Evolutionary conservation across 2,113 vertebrate genomes (phyloP), one percentile per base, ranked within the genome.

Genomic region (Esox niger): DNA sequence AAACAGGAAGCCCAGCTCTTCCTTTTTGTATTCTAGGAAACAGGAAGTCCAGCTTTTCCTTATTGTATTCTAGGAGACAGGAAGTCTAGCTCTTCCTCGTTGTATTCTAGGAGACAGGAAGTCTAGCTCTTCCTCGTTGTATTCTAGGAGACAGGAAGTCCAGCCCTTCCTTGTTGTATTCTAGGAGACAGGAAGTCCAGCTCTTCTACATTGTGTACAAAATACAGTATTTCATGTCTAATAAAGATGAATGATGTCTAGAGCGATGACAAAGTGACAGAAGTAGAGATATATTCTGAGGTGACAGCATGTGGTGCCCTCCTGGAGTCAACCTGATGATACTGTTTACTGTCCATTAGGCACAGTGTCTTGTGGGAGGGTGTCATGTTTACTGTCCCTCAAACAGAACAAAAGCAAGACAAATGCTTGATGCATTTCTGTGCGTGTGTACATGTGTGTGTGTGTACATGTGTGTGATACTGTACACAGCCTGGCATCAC

Each of bases 271-370:
- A 25, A 29, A 21, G 60, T 38, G 20, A 30, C 56, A 6, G 6
- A 27, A 27, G 15, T 26, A 59, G 15, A 17, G 26, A 31, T 2
- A 31, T 26, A 59, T 11, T 29, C 56, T 6, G 46, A 49, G 46
- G 46, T 49, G 17, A 17, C 17, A 49, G 47, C 47, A 49, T 21
- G 7, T 21, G 6, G 47, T 20, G 47, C 5, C 47, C 47, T n/a
- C 47, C 47, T 49, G 17, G 20, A 1, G 7, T 21, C 6, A 49
- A 20, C 20, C 17, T 60, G 26, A 66, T 30, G 65, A 62, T 32
- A 64, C 72, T 82, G 78, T 71, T 82, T 82, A 62, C 9, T 54
- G 56, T 13, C 56, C 77, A 73, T 84, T 71, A 83, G 70, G 64
- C 79, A 85, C 80, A 59, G 82, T 74, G 81, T 64, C 49, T 21